These are phyloP conservation scores for Erpobdella octoculata DNA, from an alignment of 2,888 invertebrate species.

Conservation along the genomic window DNA sequence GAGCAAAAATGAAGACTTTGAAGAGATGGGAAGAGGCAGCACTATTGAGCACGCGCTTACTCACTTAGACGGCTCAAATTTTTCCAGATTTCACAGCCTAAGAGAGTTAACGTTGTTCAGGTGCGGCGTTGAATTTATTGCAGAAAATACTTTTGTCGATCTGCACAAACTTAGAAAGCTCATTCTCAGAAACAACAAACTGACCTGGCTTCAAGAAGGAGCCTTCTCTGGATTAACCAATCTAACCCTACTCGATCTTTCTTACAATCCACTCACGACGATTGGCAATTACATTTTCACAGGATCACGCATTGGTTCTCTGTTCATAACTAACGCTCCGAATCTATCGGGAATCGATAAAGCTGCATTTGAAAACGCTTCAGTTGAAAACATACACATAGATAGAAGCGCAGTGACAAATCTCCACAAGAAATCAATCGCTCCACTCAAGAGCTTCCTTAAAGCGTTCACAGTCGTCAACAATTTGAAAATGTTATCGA, in stretches of 20 bases:
- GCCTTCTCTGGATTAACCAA: constrained; percentile 28
- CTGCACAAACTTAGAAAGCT: constrained; percentile 32
- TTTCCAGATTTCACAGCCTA: constrained; percentile 33
- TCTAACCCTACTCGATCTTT: constrained; percentile 34
- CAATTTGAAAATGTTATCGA: constrained; percentile 30
- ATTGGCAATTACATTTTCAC: constrained; percentile 32
- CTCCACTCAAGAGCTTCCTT: constrained; percentile 25
- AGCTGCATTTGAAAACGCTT: constrained; percentile 33
- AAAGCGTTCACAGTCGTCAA: constrained; percentile 33
- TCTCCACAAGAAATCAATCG: constrained; percentile 25
- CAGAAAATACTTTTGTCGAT: constrained; percentile 34
- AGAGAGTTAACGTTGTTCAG: constrained; percentile 35
- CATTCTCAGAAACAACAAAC: constrained; percentile 36
- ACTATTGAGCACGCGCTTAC: constrained; percentile 34
- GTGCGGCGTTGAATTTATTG: constrained; percentile 37
- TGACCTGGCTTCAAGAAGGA: constrained; percentile 27
- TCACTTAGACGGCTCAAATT: constrained; percentile 32
- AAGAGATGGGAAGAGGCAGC: constrained; percentile 3
- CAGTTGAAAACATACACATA: constrained; percentile 30
- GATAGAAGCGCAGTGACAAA: constrained; percentile 28
- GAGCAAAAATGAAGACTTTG: constrained; percentile 10
- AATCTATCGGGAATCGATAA: constrained; percentile 28
- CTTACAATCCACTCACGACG: constrained; percentile 34
- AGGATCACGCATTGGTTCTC: constrained; percentile 27
- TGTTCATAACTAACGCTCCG: constrained; percentile 33